Conservation (phyloP, 1,140 invertebrate genomes). For the Drosophila malerkotliana region DNA sequence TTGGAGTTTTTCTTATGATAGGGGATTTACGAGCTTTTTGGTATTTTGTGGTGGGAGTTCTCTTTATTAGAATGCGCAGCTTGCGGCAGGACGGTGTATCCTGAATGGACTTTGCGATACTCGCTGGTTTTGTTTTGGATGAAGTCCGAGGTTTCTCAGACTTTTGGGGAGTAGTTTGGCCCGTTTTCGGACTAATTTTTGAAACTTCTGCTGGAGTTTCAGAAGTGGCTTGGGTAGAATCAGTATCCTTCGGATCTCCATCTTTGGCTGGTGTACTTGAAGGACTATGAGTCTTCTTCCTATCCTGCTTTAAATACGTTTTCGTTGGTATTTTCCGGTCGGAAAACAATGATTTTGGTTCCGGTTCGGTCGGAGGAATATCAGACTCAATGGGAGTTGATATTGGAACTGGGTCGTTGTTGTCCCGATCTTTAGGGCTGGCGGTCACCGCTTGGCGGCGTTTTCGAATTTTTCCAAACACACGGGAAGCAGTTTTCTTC, state of each 20-base stretch:
- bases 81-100: slow-evolving; percentile 29
- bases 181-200: no score
- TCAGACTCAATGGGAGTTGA: not conserved
- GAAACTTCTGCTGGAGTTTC: not conserved
- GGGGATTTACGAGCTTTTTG: not conserved
- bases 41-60: slow-evolving; percentile 10
- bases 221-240: not conserved
- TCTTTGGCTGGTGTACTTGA: not conserved
- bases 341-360: not conserved
- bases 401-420: not conserved
- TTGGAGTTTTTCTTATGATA: not conserved
- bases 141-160: not conserved
- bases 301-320: slow-evolving; percentile 2
- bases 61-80: slow-evolving; percentile 45
- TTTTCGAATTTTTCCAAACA: not conserved
- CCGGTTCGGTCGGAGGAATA: not conserved
- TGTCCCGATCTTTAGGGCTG: not conserved
- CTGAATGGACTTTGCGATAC: not conserved
- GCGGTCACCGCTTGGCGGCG: not conserved
- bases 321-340: not conserved
- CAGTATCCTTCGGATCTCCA: not conserved
- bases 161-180: not conserved
- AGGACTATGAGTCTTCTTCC: not conserved
- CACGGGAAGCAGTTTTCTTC: not conserved
- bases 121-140: not conserved